Percentiles rank a stretch among this genome's conserved stretches.
These are phyloP conservation scores for Hexactinellida sp. DNA, from an alignment of 37 sponge, comb jelly and placozoan genomes.

Conservation along the genomic window DNA sequence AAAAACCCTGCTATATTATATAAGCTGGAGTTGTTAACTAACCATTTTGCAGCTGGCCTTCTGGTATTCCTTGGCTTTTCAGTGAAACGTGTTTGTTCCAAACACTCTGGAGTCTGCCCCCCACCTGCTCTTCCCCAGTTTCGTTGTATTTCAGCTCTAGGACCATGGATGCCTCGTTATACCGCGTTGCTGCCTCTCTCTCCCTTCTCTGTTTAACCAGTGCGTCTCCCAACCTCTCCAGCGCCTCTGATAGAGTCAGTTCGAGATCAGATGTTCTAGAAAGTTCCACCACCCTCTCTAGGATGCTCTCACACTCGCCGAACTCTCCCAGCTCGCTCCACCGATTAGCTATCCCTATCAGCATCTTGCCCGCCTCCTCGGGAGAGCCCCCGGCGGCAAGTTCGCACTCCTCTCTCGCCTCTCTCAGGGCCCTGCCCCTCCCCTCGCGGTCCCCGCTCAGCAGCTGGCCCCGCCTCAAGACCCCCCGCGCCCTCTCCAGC, in stretches of 20 bases:
- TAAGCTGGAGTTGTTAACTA: too few relatives aligned
- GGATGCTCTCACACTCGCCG: background rate
- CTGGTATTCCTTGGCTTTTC: too few relatives aligned
- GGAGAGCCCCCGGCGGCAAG: background rate
- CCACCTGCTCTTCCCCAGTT: background rate
- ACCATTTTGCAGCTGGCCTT: too few relatives aligned
- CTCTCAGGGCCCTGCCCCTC: background rate
- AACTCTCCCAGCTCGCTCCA: background rate
- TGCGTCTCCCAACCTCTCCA: background rate
- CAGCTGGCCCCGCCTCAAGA: background rate
- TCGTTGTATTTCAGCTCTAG: background rate
- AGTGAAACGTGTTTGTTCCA: slow-evolving; percentile 11
- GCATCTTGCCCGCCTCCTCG: background rate
- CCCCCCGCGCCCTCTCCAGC: background rate
- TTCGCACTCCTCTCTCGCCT: slow-evolving; percentile 4
- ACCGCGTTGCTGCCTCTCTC: background rate
- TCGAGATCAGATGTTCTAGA: background rate
- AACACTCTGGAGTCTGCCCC: background rate
- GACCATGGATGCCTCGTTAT: background rate
- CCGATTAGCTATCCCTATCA: background rate
- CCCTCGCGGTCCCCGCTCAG: background rate
- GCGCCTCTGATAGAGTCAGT: background rate
- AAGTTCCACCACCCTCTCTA: background rate
- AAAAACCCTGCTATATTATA: too few relatives aligned
- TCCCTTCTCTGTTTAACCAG: background rate